Base-by-base conservation (phyloP, 64 coral and sea anemone genomes). In the Montipora efflorescens region DNA sequence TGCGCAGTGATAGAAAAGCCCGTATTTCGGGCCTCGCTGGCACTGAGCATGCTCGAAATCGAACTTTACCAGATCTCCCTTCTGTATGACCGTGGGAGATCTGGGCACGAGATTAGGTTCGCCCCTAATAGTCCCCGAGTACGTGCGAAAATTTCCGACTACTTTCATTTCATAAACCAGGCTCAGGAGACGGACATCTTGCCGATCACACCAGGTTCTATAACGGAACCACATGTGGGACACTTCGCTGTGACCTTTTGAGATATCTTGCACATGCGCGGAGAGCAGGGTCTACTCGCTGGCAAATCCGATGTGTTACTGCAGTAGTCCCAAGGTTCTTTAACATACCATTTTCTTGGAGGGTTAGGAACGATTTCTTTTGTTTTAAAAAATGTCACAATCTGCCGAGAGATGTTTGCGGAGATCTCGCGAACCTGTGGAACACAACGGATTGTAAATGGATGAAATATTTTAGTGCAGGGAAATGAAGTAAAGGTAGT, bases 151-250 rank as follows among this genome's bases (percentile, higher is more conserved):
- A 2, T 71, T 5, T 71, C 68, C 68, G 18, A 22, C 18, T 18
- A 21, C 4, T 71, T 71, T 23, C 8, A n/a, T 13, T 14, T 4
- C 16, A 67, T 67, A 14, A 67, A 18, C 15, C 62, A 36, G 62
- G 15, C 11, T 67, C 5, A 67, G 9, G n/a, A 67, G 7, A 70
- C 43, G 0, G 15, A 86, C 10, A 72, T 16, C 66, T 48, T 86
- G 8, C 48, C 47, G 36, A 86, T 70, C 49, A 3, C 18, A 16
- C 47, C 64, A 14, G 5, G 46, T 7, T 98, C 93, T n/a, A 98
- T 81, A 69, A 89, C 82, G 70, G 93, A 95, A 5, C 96, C 96
- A 75, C 96, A 98, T 15, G 96, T 98, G 12, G 96, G 96, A 75
- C 96, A 98, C 71, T 90, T 84, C 7, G 96, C 93, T 48, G 53